These are phyloP conservation scores for Leptonema lineaticorne DNA, from an alignment of 1,140 invertebrate genomes.

Conservation along the genomic window DNA sequence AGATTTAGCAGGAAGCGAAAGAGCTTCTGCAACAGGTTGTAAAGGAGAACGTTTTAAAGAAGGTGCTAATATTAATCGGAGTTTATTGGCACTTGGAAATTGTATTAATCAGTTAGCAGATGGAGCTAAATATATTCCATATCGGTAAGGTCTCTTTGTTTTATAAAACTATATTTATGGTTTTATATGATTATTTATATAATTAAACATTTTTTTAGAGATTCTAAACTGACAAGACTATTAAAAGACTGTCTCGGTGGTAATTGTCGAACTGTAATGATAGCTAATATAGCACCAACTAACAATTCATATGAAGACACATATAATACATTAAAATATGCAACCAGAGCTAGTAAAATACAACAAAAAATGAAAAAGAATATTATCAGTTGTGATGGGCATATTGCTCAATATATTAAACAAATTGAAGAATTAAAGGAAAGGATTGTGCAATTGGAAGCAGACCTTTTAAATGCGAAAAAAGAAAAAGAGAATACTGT, in stretches of 20 bases:
- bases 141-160: conserved; percentile 57
- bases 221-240: conserved; percentile 62
- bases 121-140: conserved; percentile 79
- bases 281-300: conserved; percentile 89
- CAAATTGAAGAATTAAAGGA: conserved; percentile 51
- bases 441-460: conserved; percentile 50
- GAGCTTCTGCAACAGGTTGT: conserved; percentile 80
- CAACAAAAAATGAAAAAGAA: conserved; percentile 55
- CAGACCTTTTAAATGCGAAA: conserved; percentile 46
- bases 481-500: conserved; percentile 34
- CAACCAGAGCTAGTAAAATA: conserved; percentile 57
- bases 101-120: conserved; percentile 91
- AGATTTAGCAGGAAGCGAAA: conserved; percentile 90
- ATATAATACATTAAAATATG: conserved; percentile 94
- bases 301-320: conserved; percentile 88
- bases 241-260: conserved; percentile 96
- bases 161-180: conserved; percentile 2
- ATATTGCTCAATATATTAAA: conserved; percentile 51
- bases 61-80: conserved; percentile 93
- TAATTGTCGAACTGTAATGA: conserved; percentile 97
- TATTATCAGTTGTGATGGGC: conserved; percentile 51
- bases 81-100: conserved; percentile 88
- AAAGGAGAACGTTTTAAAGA: conserved; percentile 81
- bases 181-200: conserved; percentile 4
- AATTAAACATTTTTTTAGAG: conserved; percentile 44